A percentile compares a stretch with the other conserved stretches of the same genome.
phyloP scores from a whole-genome alignment of 2,113 vertebrate species.

The Illadopsis cleaveri region DNA sequence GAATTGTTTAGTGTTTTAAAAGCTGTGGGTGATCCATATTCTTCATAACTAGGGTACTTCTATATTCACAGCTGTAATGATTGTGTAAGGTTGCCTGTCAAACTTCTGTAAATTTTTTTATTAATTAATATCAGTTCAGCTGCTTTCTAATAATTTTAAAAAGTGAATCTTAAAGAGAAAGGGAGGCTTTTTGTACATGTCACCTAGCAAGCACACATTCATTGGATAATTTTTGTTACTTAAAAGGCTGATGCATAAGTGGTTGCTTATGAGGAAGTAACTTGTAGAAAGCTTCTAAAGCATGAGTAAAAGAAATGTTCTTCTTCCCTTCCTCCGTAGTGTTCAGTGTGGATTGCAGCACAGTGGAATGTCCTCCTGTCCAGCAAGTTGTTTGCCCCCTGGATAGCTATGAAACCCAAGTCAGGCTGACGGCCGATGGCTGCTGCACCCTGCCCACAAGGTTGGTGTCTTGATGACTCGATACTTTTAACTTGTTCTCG shows the following conservation, averaged over 20 bases:
- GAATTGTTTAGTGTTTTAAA: background rate
- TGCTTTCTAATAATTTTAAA: background rate
- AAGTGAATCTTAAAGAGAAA: background rate
- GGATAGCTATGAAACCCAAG: slow-evolving; percentile 90
- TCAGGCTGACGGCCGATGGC: slow-evolving; percentile 87
- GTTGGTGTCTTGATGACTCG: slow-evolving; percentile 66
- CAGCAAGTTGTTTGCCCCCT: slow-evolving; percentile 86
- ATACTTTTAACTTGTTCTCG: background rate
- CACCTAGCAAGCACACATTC: background rate
- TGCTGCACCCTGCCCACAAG: slow-evolving; percentile 90
- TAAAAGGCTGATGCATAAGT: background rate
- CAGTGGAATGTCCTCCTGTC: slow-evolving; percentile 87
- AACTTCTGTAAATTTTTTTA: background rate
- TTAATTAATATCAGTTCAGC: background rate
- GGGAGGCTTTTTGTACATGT: background rate
- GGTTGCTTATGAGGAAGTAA: background rate
- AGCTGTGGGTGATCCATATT: background rate
- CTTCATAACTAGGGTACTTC: background rate
- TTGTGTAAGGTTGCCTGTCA: background rate
- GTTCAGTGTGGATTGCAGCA: slow-evolving; percentile 91
- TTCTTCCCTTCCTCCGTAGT: slow-evolving; percentile 66
- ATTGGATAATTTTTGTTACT: background rate
- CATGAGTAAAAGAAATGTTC: background rate
- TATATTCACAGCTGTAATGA: background rate
- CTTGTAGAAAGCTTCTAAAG: background rate